Evolutionary conservation across 35 echinoderm and acorn worm genomes (phyloP).

Genomic region (Patiria miniata): DNA sequence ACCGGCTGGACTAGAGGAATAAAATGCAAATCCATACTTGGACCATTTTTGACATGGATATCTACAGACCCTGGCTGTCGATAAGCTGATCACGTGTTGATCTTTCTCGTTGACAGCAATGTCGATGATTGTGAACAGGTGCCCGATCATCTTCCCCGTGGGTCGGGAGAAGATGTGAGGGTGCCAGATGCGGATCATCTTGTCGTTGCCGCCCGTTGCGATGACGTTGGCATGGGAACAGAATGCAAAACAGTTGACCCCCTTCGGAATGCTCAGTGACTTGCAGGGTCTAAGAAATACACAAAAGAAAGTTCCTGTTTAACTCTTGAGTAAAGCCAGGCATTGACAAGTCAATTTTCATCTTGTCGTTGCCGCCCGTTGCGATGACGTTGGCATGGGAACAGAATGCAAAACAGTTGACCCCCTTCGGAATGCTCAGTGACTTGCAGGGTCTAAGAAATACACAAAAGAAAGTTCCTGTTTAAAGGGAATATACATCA

Average conservation of each 20-base stretch:
- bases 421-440: conserved; percentile 82
- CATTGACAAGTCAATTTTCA: too few species aligned
- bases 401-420: conserved; percentile 96
- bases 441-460: conserved; percentile 61
- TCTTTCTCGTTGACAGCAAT: conserved; percentile 97
- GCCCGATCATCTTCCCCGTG: conserved; percentile 96
- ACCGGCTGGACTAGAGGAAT: too few species aligned
- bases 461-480: too few species aligned
- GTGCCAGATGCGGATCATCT: conserved; percentile 95
- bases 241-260: conserved; percentile 94
- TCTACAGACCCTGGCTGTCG: conserved; percentile 93
- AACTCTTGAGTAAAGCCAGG: too few species aligned
- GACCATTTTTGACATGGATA: not conserved
- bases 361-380: conserved; percentile 93
- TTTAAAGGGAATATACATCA: too few species aligned
- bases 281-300: conserved; percentile 48
- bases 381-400: conserved; percentile 90
- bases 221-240: conserved; percentile 93
- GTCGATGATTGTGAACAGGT: conserved; percentile 97
- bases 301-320: not conserved
- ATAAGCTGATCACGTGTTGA: conserved; percentile 95
- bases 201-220: conserved; percentile 94
- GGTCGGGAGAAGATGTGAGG: conserved; percentile 98
- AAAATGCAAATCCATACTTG: too few species aligned
- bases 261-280: conserved; percentile 81